Conservation (phyloP, 2,888 invertebrate genomes). For the Agrochola macilenta region DNA sequence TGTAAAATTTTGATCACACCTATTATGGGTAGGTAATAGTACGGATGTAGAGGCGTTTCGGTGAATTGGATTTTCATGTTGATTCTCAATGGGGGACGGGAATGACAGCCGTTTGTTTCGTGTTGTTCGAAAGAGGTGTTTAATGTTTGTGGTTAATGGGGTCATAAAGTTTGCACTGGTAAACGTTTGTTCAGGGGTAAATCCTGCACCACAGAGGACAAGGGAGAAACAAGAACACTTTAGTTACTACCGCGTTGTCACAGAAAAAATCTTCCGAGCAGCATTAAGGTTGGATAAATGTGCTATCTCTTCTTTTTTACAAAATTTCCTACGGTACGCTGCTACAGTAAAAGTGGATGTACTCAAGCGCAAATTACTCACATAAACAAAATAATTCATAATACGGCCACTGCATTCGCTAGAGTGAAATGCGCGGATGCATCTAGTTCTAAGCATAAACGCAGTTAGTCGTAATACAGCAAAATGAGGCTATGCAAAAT, state of each 20-base stretch:
- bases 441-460: conserved; percentile 38
- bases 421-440: conserved; percentile 19
- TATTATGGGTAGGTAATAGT: conserved; percentile 35
- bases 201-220: background rate
- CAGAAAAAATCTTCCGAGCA: background rate
- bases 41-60: conserved; percentile 13
- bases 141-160: conserved; percentile 30
- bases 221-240: background rate
- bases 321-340: background rate
- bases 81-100: conserved; percentile 27
- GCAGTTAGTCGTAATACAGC: conserved; percentile 5
- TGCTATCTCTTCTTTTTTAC: background rate
- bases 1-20: conserved; percentile 42
- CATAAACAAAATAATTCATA: conserved; percentile 59
- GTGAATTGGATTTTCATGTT: conserved; percentile 49
- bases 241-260: background rate
- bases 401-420: conserved; percentile 3
- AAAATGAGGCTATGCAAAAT: conserved; percentile 18
- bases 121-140: conserved; percentile 18
- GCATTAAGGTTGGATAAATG: background rate
- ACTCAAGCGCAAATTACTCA: conserved; percentile 51
- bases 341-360: conserved; percentile 27
- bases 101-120: conserved; percentile 13
- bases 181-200: conserved; percentile 14
- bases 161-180: conserved; percentile 11